Base-by-base conservation (phyloP, 2,113 vertebrate genomes). In the Beaufortia kweichowensis region DNA sequence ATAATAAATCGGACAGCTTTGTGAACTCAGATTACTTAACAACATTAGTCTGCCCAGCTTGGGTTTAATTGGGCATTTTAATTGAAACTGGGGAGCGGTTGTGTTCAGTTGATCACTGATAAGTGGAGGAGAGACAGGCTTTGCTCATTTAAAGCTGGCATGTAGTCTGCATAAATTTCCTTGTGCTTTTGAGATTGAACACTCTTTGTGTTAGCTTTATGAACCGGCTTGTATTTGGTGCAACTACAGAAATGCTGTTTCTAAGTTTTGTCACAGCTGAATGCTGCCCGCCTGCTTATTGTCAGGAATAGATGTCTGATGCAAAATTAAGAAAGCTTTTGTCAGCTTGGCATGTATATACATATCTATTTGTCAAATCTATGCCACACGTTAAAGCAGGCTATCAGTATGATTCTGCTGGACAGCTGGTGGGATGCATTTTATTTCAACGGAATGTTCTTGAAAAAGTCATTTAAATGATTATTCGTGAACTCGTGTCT, bases 341-440 rank as follows among this genome's bases (percentile, higher is more conserved):
- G 33, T 48, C 67, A 19, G 57, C 57, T 61, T 74, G 74, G 35
- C 12, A 5, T 23, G 4, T 23, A 55, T 67, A 65, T 19, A 53
- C n/a, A 17, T 24, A 3, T 26, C 19, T 17, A 17, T 62, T 46
- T 50, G 28, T 46, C 50, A 73, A 60, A 53, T 70, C 21, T 55
- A 31, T 55, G 43, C 68, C 55, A 56, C 46, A 31, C 43, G 57
- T 71, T 33, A 67, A 46, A 41, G 28, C 84, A 77, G 76, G 74
- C 71, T 77, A 83, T 50, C 55, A 84, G 80, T 84, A 53, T 46
- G 75, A 86, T 86, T 80, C 46, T 82, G 57, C 76, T 11, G 70
- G 71, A 82, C 8, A 26, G 48, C 73, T 83, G 50, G 83, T 87
- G 87, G 67, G 63, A 81, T 75, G 55, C 53, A 50, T 87, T 46